Base-by-base conservation (phyloP, 2,113 vertebrate genomes). In the Colossoma macropomum region DNA sequence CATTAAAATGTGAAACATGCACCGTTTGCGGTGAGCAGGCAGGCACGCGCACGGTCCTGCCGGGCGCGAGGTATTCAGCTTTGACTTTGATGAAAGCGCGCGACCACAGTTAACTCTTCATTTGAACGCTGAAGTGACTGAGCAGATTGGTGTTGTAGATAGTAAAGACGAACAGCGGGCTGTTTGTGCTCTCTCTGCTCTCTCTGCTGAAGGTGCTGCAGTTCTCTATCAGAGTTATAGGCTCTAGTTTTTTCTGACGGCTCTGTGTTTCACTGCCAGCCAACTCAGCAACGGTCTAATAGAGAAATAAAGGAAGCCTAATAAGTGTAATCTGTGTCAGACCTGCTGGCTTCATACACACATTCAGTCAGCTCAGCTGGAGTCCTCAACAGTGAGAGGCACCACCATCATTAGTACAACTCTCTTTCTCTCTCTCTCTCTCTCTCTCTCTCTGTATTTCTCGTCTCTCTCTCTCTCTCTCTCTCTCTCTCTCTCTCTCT, bases 281-380 rank as follows among this genome's bases (percentile, higher is more conserved):
- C 50, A 74, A 74, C 77, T 25, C 48, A 69, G 77, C 30, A 56
- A 56, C 4, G 32, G 25, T 52, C 50, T 86, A 82, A 85, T 50
- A 60, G 60, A 68, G 75, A 41, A 75, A 75, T 82, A 82, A 63
- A 82, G 75, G 4, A 75, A 86, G 50, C 21, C 28, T 59, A 56
- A 79, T 62, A 70, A 85, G 28, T 77, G 84, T 54, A 66, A 66
- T 76, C 65, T 85, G 73, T 65, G 74, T 77, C 79, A 54, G 73
- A 59, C 30, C 79, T 78, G 79, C 70, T 77, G 75, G 68, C 52
- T 65, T 41, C 45, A 82, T 27, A 16, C 32, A 45, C 60, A 1
- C 73, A 38, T 5, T 21, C 56, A 59, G 2, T 56, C 28, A 56
- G 41, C 65, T 77, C 28, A 66, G 41, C 41, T 54, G 65, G 50